Evolutionary conservation across 2,113 vertebrate genomes (phyloP).

Genomic region (Lates calcarifer): DNA sequence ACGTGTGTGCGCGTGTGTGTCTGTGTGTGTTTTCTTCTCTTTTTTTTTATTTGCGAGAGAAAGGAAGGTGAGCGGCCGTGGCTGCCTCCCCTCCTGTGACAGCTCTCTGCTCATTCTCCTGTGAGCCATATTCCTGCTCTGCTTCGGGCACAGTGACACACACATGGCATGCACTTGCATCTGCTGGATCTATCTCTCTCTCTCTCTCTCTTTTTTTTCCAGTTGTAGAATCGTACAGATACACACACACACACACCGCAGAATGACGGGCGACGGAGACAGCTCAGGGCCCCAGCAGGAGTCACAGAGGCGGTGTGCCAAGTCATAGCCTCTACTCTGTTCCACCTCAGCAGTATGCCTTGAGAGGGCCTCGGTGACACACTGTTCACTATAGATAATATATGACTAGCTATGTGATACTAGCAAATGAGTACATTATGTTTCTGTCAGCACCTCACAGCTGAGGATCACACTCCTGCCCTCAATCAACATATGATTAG

Average conservation of each 20-base stretch:
- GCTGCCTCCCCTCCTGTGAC: slow-evolving; percentile 65
- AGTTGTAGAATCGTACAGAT: background rate
- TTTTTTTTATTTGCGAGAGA: slow-evolving; percentile 4
- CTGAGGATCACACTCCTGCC: slow-evolving; percentile 27
- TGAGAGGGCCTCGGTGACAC: slow-evolving; percentile 52
- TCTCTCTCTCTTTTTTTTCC: too few relatives aligned
- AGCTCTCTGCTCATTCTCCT: slow-evolving; percentile 62
- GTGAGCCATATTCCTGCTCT: slow-evolving; percentile 63
- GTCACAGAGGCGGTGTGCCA: slow-evolving; percentile 57
- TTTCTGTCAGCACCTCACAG: slow-evolving; percentile 32
- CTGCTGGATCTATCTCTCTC: slow-evolving; percentile 38
- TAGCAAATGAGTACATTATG: slow-evolving; percentile 47
- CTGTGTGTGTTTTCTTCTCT: background rate
- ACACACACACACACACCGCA: slow-evolving; percentile 5
- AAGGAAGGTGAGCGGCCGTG: slow-evolving; percentile 31
- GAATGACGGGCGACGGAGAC: slow-evolving; percentile 48
- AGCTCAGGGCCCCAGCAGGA: slow-evolving; percentile 62
- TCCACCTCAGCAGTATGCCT: slow-evolving; percentile 57
- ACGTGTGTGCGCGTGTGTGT: slow-evolving; percentile 10
- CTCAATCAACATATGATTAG: slow-evolving; percentile 36
- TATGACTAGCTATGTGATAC: slow-evolving; percentile 46
- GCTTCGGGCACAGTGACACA: slow-evolving; percentile 61
- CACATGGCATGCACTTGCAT: background rate
- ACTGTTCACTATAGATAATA: slow-evolving; percentile 43
- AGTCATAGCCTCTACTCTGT: slow-evolving; percentile 53